phyloP scores from a whole-genome alignment of 2,113 vertebrate genomes.

The Aspiorhynchus laticeps region DNA sequence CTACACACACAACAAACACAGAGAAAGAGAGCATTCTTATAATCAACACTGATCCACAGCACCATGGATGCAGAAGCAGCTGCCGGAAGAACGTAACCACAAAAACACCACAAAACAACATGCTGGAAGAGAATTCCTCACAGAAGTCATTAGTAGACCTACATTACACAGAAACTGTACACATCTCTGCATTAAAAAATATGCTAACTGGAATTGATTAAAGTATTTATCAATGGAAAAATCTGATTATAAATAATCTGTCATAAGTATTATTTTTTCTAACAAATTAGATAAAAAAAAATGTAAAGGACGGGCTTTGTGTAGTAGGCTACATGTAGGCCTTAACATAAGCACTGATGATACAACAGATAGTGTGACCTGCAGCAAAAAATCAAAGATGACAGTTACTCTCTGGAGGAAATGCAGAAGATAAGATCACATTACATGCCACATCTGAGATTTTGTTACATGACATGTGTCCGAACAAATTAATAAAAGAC shows the following conservation, averaged over 20 bases:
- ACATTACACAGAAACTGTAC: not conserved
- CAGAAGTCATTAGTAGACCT: not conserved
- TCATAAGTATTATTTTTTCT: not conserved
- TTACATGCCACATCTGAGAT: not conserved
- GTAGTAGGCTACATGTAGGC: not conserved
- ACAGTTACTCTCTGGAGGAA: not conserved
- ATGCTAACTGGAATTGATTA: not conserved
- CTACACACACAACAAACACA: not conserved
- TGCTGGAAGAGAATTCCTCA: not conserved
- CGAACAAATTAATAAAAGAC: not conserved
- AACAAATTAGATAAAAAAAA: no score
- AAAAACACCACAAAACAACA: slow-evolving; percentile 1
- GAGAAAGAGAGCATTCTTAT: not conserved
- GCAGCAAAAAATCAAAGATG: not conserved
- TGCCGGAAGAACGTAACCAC: not conserved
- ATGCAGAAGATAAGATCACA: not conserved
- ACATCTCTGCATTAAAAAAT: not conserved
- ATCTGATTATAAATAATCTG: not conserved
- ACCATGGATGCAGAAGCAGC: not conserved
- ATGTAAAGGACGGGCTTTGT: not conserved
- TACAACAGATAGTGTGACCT: not conserved
- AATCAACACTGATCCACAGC: not conserved
- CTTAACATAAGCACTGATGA: not conserved
- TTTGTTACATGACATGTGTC: not conserved
- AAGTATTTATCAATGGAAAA: not conserved